A percentile compares a stretch with the other conserved stretches of the same genome.
Conservation (phyloP, 1,140 invertebrate species). For the Bombus soroeensis region DNA sequence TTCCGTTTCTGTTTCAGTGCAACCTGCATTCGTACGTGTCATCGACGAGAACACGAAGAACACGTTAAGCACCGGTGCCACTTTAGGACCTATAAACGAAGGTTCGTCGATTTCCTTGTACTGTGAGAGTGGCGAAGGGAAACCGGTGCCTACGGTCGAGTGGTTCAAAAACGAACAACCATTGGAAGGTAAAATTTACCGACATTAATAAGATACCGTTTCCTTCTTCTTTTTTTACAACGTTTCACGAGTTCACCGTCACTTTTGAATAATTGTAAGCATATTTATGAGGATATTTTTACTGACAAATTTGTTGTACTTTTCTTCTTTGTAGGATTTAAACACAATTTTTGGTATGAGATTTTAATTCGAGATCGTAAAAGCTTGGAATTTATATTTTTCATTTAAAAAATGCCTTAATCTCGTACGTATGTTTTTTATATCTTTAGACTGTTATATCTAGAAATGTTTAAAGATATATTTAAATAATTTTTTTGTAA, state of each 20-base stretch:
- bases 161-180: constrained; percentile 89
- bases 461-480: background rate
- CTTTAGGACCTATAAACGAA: constrained; percentile 88
- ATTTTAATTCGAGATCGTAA: background rate
- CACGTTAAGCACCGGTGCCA: constrained; percentile 83
- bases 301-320: too few species aligned
- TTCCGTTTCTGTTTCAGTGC: constrained; percentile 84
- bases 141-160: constrained; percentile 89
- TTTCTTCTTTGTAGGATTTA: too few species aligned
- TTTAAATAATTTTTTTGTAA: background rate
- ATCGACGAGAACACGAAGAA: constrained; percentile 83
- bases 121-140: constrained; percentile 89
- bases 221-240: background rate
- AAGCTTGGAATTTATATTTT: background rate
- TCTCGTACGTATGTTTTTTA: too few species aligned
- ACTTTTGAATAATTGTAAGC: background rate
- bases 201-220: background rate
- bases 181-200: constrained; percentile 85
- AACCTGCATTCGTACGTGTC: constrained; percentile 87
- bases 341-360: too few species aligned
- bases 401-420: too few species aligned
- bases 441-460: background rate
- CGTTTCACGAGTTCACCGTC: too few species aligned
- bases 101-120: constrained; percentile 86
- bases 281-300: too few species aligned